Evolutionary conservation across 2,888 invertebrate species (phyloP), one percentile per base, ranked within the genome.

Genomic region (Eucera pruinosa): DNA sequence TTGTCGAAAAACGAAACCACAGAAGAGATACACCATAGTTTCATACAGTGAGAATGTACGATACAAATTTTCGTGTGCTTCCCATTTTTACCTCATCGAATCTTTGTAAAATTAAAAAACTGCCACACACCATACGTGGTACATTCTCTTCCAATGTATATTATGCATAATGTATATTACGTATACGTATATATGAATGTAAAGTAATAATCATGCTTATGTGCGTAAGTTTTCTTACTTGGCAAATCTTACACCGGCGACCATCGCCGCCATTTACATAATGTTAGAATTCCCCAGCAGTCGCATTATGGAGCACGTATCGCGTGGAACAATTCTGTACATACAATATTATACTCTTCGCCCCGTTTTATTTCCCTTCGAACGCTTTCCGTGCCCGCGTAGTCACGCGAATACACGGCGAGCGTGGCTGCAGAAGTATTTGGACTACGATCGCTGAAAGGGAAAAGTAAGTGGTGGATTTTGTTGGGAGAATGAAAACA

Each of bases 191-290:
- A 43, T 43, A 47, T n/a, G 25, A 66, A 66, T 36, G 13, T 36
- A 36, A 66, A 57, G 36, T 47, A 48, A 47, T 39, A 18, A 43
- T 43, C 7, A n/a, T 30, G 15, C 30, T 41, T 33, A 30, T 60
- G 41, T 43, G 15, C 41, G 15, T 60, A 48, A 60, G 20, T 47
- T 48, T 27, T 23, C 48, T 65, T 50, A 36, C 13, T 36, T 67
- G 39, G 47, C 27, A 50, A 55, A 27, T 54, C 54, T 65, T 27
- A 36, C 45, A 65, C 27, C 9, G 61, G 48, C 50, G 50, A 30
- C 30, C 27, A 20, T 50, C 20, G 20, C 39, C 48, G n/a, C 7
- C 23, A 54, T 45, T 54, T 54, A 27, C 7, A 36, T n/a, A n/a
- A 1, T 39, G n/a, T 36, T 20, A 23, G 23, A 61, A 62, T 18